Evolutionary conservation across 2,888 invertebrate species (phyloP), one percentile per base, ranked within the genome.

Genomic region (Philereme vetulata): DNA sequence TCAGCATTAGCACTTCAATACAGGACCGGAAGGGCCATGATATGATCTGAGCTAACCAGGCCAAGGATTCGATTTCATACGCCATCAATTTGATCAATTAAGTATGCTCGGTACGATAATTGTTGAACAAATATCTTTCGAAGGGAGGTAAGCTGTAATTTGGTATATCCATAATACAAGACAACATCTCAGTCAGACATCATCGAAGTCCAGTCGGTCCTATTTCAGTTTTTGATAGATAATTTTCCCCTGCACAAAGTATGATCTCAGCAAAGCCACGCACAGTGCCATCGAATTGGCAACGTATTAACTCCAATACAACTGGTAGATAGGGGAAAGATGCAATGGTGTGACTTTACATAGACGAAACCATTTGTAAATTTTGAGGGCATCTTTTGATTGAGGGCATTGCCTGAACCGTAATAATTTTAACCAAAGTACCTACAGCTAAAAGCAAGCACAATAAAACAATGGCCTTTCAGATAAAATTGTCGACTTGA

Each of bases 21-120:
- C 55, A 6, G 61, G 52, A 59, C 52, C 73, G 78, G 79, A 79
- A 78, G 67, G 65, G 34, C 68, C 65, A 44, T 71, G 79, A 76
- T 77, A 78, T 51, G 65, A 70, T 70, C 69, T 54, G 44, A 55
- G 43, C 49, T 66, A 77, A 70, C 67, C 62, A 73, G 72, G 72
- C 75, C 78, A 80, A 79, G 80, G 70, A 58, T 60, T 63, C 51
- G 62, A 65, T 68, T 71, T 65, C 56, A 57, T 65, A 59, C 43
- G 52, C 46, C 56, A 64, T 52, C 59, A 51, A 45, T 64, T 47
- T 61, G 21, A 21, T 21, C 21, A 21, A 21, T 21, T 21, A 21
- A 21, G 21, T 21, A 62, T 52, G 61, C 49, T 57, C 8, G 49
- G 53, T 59, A 48, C 9, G 35, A 47, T 57, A 38, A 59, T 62